Base-by-base conservation (phyloP, 2,797 vertebrate genomes). In the Anolis apletophallus region DNA sequence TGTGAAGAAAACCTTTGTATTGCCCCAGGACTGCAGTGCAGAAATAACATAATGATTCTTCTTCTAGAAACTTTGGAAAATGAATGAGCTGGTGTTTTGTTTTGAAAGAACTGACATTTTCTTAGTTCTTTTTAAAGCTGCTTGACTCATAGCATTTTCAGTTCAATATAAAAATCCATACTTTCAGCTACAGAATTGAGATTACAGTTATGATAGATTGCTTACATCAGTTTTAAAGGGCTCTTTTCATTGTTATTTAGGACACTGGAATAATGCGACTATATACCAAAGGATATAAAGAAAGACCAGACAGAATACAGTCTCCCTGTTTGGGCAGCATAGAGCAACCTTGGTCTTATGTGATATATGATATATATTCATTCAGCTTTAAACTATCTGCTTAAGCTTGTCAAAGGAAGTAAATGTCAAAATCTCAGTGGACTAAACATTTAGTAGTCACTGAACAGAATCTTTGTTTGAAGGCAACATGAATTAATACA, bases 41-140 rank as follows among this genome's bases (percentile, higher is more conserved):
- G 59, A 61, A 61, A 10, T 72, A 86, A 88, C 1, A 0, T 1
- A 1, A 2, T 89, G 91, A 74, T 80, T 78, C 32, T 78, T 29
- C 0, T 0, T 64, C n/a, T 72, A 68, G 0, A 36, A 0, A 86
- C 64, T 77, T 61, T 61, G 0, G 12, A 50, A 0, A 0, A 79
- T 76, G 64, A 67, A 3, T 89, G 75, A 91, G 90, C 81, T 9
- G n/a, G 8, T 55, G 0, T 4, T 88, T 85, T 36, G 23, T 64
- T 40, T 21, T 23, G 26, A 64, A 61, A 46, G 21, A 74, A 36
- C 67, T 54, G 0, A 0, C 17, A 75, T 75, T 69, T 21, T 9
- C 36, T 46, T 21, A 11, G 36, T 13, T 23, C 29, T 32, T 0
- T 68, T 57, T 71, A 36, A 78, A 88, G 75, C 8, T 59, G 46